Base-by-base conservation (phyloP, 2,888 invertebrate species). In the Anoncus sp. region DNA sequence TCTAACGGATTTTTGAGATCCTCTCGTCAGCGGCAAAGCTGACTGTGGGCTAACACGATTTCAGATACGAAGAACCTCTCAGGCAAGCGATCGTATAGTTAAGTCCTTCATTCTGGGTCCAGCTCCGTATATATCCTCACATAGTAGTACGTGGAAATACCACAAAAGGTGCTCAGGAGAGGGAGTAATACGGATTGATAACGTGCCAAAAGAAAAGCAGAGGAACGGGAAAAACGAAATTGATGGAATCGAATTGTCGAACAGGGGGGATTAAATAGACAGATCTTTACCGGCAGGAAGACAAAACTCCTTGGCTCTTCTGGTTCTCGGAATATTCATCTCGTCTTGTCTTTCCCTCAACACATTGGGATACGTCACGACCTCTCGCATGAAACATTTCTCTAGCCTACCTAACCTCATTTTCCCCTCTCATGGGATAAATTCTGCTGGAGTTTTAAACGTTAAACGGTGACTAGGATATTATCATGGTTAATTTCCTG, bases 151-250 rank as follows among this genome's bases (percentile, higher is more conserved):
- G 14, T 14, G 49, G 20, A 18, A 47, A 40, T 24, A 35, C 45
- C 38, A 31, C 31, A 27, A 55, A 71, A 51, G n/a, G 38, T 18
- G 45, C 18, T 14, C 12, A 27, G 31, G 24, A 20, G 38, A 49
- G 49, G 69, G 49, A n/a, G n/a, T 49, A 51, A 53, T 40, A n/a
- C 22, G 35, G 45, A 43, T 75, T 71, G 70, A 75, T 65, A 45
- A 53, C 35, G 43, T 71, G 51, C 43, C 59, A 70, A 40, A 67
- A 67, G 57, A 20, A 40, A 16, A 38, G 16, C 43, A 40, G 31
- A 55, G 31, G 16, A 27, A 55, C 49, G 14, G 47, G 31, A 14
- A 27, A 65, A 47, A 49, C 22, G 49, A 70, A 75, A 65, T 70
- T 51, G 65, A 22, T 35, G 35, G 22, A 75, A 60, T 60, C 43